Evolutionary conservation across 1,140 invertebrate species (phyloP).

Genomic region (Schlechtendalia chinensis): DNA sequence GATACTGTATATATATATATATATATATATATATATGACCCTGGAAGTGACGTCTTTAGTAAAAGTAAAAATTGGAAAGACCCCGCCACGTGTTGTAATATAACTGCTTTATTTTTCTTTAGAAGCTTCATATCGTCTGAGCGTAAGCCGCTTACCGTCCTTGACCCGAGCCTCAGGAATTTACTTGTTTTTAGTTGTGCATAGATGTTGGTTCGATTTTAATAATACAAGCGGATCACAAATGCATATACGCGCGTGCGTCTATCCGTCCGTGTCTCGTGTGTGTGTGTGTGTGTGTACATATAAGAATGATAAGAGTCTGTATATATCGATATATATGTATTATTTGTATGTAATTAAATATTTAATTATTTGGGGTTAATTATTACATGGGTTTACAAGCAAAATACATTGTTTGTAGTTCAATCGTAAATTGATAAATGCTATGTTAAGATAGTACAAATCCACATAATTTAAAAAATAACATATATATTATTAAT

Average conservation of each 20-base stretch:
- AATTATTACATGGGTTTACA: no score
- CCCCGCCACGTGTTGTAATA: conserved; percentile 43
- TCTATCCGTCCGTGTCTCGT: neutral
- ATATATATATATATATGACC: conserved; percentile 9
- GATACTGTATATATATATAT: neutral
- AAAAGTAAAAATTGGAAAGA: conserved; percentile 47
- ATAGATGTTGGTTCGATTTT: neutral
- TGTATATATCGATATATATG: no score
- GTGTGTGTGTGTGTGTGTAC: neutral
- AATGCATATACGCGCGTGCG: neutral
- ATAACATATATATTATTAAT: no score
- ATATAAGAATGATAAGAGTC: no score
- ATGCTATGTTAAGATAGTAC: no score
- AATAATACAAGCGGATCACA: neutral
- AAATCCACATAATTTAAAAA: no score
- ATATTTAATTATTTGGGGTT: no score
- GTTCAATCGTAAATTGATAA: no score
- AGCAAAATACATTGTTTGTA: no score
- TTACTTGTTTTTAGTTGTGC: conserved; percentile 38
- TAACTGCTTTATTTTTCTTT: conserved; percentile 48
- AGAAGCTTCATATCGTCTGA: conserved; percentile 25
- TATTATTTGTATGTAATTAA: no score
- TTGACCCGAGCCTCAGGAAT: conserved; percentile 47
- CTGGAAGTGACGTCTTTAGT: conserved; percentile 35
- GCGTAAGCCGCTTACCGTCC: conserved; percentile 44